A percentile compares a stretch with the other conserved stretches of the same genome.
Evolutionary conservation across 2,797 vertebrate species (phyloP).

Genomic region (Gadopsis bispinosus): DNA sequence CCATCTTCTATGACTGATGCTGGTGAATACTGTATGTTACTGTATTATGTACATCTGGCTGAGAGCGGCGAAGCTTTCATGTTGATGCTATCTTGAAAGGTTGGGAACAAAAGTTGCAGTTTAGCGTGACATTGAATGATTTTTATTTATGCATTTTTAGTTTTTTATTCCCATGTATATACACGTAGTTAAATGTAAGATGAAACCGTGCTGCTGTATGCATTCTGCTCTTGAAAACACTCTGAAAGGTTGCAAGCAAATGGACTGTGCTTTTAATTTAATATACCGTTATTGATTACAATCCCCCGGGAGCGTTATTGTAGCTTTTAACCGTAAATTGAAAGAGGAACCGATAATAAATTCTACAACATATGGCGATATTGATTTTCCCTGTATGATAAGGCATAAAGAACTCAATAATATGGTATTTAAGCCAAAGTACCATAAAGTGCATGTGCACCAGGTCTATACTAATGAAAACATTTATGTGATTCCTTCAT

Average conservation of each 20-base stretch:
- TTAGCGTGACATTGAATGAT: neutral
- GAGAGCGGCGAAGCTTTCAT: neutral
- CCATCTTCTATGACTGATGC: conserved; percentile 5
- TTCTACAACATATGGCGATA: conserved; percentile 26
- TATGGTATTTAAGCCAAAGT: neutral
- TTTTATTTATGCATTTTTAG: no score
- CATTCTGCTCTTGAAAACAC: neutral
- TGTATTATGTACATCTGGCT: conserved; percentile 7
- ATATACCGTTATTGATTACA: conserved; percentile 32
- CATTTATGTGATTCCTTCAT: neutral
- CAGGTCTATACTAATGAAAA: neutral
- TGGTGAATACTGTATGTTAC: neutral
- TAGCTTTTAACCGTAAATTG: conserved; percentile 37
- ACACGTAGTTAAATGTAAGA: neutral
- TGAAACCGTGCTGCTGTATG: neutral
- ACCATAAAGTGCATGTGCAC: neutral
- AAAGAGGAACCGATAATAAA: conserved; percentile 33
- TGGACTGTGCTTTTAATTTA: conserved; percentile 18
- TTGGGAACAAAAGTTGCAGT: neutral
- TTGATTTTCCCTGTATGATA: conserved; percentile 44
- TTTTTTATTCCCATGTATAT: neutral
- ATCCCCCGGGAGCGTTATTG: conserved; percentile 15
- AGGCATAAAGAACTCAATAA: conserved; percentile 29
- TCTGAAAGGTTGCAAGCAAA: neutral
- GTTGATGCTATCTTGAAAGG: neutral